Percentiles rank a stretch among this genome's conserved stretches.
These are phyloP conservation scores for Drosophila dives DNA, from an alignment of 2,888 invertebrate genomes.

Conservation along the genomic window DNA sequence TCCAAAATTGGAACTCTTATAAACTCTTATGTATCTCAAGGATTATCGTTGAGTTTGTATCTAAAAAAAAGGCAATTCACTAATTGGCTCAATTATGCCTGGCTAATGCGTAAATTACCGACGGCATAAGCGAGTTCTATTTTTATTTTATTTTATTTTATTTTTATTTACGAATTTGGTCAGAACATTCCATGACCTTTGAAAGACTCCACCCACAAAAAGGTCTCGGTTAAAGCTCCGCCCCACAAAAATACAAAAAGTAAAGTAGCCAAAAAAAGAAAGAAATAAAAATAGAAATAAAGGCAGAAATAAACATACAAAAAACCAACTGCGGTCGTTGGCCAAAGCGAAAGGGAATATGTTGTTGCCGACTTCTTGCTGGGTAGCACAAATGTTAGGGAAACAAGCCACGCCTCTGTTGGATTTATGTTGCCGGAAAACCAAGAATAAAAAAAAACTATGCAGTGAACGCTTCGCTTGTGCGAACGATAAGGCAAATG, in stretches of 20 bases:
- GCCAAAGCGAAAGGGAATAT: conserved; percentile 60
- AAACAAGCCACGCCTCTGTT: conserved; percentile 68
- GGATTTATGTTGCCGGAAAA: conserved; percentile 78
- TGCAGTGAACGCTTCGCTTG: conserved; percentile 41
- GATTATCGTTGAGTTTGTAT: conserved; percentile 23
- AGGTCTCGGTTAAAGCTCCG: conserved; percentile 65
- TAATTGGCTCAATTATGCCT: conserved; percentile 52
- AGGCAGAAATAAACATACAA: conserved; percentile 32
- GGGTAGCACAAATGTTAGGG: conserved; percentile 57
- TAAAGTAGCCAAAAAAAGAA: conserved; percentile 46
- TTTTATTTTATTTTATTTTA: not conserved
- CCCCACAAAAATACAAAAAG: conserved; percentile 56
- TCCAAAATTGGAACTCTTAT: conserved; percentile 14
- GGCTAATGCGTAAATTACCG: conserved; percentile 63
- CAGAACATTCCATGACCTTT: conserved; percentile 9
- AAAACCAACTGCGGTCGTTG: conserved; percentile 47
- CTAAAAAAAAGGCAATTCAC: conserved; percentile 23
- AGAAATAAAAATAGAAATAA: conserved; percentile 38
- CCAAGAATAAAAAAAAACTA: conserved; percentile 61
- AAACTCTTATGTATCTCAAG: conserved; percentile 26
- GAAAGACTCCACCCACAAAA: conserved; percentile 61
- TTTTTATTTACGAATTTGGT: conserved; percentile 22
- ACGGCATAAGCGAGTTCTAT: conserved; percentile 30
- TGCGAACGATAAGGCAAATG: conserved; percentile 41
- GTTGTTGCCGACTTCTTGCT: conserved; percentile 49